Conservation (phyloP, 2,113 vertebrate species). For the Tragelaphus scriptus region DNA sequence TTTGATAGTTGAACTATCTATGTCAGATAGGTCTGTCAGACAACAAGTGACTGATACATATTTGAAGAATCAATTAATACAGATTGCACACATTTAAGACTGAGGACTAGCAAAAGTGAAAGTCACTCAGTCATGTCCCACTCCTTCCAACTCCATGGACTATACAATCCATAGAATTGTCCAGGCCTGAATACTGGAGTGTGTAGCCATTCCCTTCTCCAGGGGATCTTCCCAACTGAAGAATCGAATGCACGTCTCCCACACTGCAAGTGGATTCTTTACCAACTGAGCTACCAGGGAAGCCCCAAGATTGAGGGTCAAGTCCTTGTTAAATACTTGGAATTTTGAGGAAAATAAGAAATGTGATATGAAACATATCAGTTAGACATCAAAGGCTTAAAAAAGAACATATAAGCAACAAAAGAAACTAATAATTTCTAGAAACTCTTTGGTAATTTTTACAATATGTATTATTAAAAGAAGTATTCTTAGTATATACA, state of each 20-base stretch:
- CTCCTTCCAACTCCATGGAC: background rate
- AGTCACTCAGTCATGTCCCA: rapidly evolving
- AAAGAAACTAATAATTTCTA: background rate
- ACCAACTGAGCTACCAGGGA: background rate
- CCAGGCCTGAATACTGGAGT: background rate
- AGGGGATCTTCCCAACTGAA: background rate
- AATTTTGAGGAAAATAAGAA: background rate
- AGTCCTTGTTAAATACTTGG: background rate
- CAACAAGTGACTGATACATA: background rate
- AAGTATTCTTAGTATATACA: background rate
- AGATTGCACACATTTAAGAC: background rate
- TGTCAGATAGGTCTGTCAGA: background rate
- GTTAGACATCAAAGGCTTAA: background rate
- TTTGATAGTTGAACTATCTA: background rate
- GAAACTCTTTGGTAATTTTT: background rate
- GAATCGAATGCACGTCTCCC: background rate
- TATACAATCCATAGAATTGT: background rate
- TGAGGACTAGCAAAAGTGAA: background rate
- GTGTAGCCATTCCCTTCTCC: background rate
- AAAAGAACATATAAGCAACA: background rate
- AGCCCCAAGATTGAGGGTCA: background rate
- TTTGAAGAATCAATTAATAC: background rate
- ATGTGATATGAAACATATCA: background rate
- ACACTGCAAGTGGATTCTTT: background rate
- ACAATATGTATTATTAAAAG: background rate